Conservation (phyloP, 2,113 vertebrate species). For the Archilochus colubris region DNA sequence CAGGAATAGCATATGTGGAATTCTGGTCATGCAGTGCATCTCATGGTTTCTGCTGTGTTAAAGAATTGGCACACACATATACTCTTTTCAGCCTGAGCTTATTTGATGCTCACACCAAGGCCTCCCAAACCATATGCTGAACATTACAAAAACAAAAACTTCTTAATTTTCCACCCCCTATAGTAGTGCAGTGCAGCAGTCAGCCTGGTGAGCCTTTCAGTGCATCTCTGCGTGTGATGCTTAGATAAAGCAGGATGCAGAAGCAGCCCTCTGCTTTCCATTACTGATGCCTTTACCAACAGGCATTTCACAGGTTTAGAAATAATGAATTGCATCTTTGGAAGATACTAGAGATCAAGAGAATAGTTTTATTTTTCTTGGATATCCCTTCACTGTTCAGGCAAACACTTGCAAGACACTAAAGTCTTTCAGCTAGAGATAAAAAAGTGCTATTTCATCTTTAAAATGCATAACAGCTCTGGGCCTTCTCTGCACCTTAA, state of each 20-base stretch:
- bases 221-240: neutral
- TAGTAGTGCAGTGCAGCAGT: neutral
- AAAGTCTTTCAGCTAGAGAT: neutral
- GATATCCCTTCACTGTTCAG: neutral
- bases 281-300: neutral
- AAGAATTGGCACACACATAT: neutral
- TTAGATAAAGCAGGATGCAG: neutral
- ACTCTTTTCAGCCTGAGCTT: neutral
- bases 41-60: neutral
- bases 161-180: fast-evolving
- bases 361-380: neutral
- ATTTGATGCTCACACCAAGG: neutral
- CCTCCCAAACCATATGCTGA: neutral
- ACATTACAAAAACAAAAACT: neutral
- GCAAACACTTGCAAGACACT: neutral
- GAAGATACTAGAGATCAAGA: neutral
- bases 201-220: neutral
- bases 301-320: neutral
- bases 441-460: neutral
- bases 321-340: neutral
- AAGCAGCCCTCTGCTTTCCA: neutral
- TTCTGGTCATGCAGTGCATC: neutral
- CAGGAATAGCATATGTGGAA: constrained; percentile 4
- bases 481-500: neutral
- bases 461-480: neutral